phyloP scores from a whole-genome alignment of 2,797 vertebrate species.

The Centropyge bicolor region DNA sequence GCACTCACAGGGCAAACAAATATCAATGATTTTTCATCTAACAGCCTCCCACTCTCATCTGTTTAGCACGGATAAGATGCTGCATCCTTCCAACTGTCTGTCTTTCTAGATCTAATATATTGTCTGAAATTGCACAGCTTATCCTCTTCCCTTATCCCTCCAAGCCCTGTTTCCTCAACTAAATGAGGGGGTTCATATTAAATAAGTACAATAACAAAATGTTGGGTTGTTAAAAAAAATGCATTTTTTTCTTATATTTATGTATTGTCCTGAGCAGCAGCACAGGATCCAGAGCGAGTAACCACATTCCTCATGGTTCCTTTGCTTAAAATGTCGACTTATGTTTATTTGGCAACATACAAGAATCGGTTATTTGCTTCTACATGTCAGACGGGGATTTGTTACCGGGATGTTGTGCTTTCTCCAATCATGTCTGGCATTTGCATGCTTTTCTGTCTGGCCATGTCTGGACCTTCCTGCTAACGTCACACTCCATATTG shows the following conservation, averaged over 20 bases:
- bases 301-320: neutral
- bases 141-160: neutral
- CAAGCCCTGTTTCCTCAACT: neutral
- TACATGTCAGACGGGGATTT: constrained; percentile 1
- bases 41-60: constrained; percentile 64
- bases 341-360: constrained; percentile 1
- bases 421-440: constrained; percentile 19
- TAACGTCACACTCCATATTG: constrained; percentile 34
- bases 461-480: constrained; percentile 19
- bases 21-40: constrained; percentile 47
- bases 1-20: constrained; percentile 41
- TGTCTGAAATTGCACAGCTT: neutral
- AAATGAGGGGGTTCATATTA: neutral
- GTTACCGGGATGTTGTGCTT: constrained; percentile 9
- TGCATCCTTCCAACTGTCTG: constrained; percentile 42
- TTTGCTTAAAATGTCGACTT: neutral
- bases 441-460: constrained; percentile 33
- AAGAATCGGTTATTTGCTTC: constrained; percentile 12
- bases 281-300: neutral
- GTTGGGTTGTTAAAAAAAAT: neutral
- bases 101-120: constrained; percentile 1
- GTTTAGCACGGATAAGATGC: constrained; percentile 33
- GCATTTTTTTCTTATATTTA: neutral
- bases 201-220: constrained; percentile 1
- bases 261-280: constrained; percentile 2